Base-by-base conservation (phyloP, 37 sponge, comb jelly and placozoan genomes). In the Mnemiopsis leidyi region DNA sequence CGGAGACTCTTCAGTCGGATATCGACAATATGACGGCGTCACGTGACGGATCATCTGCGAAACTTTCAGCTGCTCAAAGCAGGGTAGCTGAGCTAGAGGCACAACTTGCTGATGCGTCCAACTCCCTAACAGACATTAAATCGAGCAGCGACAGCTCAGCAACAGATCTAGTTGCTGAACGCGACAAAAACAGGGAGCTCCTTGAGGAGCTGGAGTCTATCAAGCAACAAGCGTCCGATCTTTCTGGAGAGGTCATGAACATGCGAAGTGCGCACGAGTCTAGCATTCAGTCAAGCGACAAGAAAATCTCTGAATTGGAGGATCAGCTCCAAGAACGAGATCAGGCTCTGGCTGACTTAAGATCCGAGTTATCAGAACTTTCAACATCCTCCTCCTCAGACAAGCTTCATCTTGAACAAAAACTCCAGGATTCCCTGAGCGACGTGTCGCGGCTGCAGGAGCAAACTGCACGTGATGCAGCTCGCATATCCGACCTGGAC, bases 381-480 rank as follows among this genome's bases (percentile, higher is more conserved):
- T 16, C 90, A 0, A 40, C 29, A 1, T 9, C n/a, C 23, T 35
- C 61, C 9, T 13, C 40, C 21, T 23, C 61, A 40, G 90, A 85
- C 29, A 85, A 40, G 48, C 23, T 38, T 18, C 33, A 85, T 18
- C 61, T 85, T 0, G 90, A 85, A 29, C 36, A 21, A 0, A 21
- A 85, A 37, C 30, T 85, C 24, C 23, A 39, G 2, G 61, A 40
- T 24, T 18, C 48, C 26, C 20, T 18, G 26, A 85, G 24, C 61
- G 24, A 39, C 16, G 29, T 33, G 9, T 36, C 48, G 26, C 39
- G 90, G 25, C 29, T 85, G 0, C 25, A 38, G 32, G 90, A 85
- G 61, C 90, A 85, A 39, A 25, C 90, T 32, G 39, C 40, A 39
- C 90, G 90, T 23, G 90, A 85, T 39, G 90, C 61, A 0, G 90